These are phyloP conservation scores for Drymodes brunneopygia DNA, from an alignment of 2,113 vertebrate genomes.

Conservation along the genomic window DNA sequence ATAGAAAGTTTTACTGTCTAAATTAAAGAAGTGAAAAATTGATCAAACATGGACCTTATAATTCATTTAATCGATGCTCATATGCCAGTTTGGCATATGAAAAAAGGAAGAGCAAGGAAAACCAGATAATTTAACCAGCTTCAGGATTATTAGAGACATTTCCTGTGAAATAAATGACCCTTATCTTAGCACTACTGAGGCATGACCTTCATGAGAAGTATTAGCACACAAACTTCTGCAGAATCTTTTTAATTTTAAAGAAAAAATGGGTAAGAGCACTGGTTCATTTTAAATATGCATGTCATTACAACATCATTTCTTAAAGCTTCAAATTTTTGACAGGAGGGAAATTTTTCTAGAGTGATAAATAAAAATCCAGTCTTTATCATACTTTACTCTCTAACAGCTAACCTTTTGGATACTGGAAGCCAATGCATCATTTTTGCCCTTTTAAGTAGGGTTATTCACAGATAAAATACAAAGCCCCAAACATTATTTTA, in stretches of 20 bases:
- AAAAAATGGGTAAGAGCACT: background rate
- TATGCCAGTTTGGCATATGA: background rate
- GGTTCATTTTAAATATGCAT: background rate
- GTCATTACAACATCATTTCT: background rate
- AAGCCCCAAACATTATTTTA: background rate
- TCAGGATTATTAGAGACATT: background rate
- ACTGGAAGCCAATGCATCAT: background rate
- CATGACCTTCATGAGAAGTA: background rate
- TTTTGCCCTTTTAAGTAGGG: background rate
- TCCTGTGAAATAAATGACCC: background rate
- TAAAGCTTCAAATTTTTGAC: background rate
- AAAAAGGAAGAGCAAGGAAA: conserved; percentile 28
- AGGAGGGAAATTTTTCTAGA: background rate
- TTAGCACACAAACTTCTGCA: conserved; percentile 9
- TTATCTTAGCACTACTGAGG: background rate
- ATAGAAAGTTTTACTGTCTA: conserved; percentile 66
- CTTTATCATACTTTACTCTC: background rate
- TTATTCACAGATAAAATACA: background rate
- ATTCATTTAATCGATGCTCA: conserved; percentile 58
- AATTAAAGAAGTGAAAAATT: conserved; percentile 69
- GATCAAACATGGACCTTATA: conserved; percentile 50
- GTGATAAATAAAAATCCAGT: background rate
- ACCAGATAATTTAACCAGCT: conserved; percentile 13
- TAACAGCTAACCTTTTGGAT: background rate
- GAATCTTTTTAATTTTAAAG: background rate